Conservation (phyloP, 2,113 vertebrate genomes). For the Megaleporinus macrocephalus region DNA sequence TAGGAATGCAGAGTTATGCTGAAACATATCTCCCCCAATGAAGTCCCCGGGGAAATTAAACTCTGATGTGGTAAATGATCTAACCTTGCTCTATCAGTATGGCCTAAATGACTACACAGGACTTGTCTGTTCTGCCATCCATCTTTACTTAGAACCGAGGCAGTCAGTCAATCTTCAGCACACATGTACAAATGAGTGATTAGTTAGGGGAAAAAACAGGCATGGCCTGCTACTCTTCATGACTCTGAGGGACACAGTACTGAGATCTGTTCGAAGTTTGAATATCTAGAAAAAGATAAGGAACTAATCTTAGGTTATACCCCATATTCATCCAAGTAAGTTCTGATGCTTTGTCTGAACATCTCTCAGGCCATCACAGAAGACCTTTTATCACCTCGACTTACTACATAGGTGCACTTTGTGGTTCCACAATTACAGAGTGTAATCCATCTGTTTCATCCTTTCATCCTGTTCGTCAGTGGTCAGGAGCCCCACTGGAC, state of each 20-base stretch:
- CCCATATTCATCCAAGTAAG: too few species aligned
- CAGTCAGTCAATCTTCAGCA: not conserved
- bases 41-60: not conserved
- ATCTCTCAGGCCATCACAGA: too few species aligned
- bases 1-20: not conserved
- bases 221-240: not conserved
- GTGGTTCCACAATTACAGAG: too few species aligned
- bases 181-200: constrained; percentile 5
- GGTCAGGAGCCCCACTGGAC: too few species aligned
- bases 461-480: too few species aligned
- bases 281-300: too few species aligned
- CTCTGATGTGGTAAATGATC: not conserved
- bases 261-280: not conserved
- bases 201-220: not conserved
- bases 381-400: too few species aligned
- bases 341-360: too few species aligned
- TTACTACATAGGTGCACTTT: too few species aligned
- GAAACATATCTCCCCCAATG: not conserved
- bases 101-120: not conserved
- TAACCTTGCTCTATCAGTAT: not conserved
- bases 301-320: too few species aligned
- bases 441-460: too few species aligned
- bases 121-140: not conserved
- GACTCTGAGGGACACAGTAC: not conserved
- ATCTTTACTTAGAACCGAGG: not conserved